phyloP scores from a whole-genome alignment of 2,888 invertebrate genomes.

The Ichneumoninae sp. region DNA sequence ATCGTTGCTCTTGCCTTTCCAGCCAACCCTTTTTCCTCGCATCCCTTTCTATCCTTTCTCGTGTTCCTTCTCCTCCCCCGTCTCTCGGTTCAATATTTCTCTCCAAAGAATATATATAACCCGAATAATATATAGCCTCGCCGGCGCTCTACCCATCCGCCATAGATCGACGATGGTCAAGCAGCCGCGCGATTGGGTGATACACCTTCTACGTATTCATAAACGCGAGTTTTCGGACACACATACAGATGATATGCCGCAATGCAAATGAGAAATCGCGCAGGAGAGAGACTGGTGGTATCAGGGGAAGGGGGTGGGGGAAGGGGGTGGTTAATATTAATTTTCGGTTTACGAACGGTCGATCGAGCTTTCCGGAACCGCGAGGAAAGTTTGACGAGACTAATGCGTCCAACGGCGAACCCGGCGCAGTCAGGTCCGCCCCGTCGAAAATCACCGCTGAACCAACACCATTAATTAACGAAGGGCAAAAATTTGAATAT shows the following conservation, averaged over 20 bases:
- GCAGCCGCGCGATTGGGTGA: slow-evolving; percentile 63
- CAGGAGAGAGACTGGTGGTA: slow-evolving; percentile 10
- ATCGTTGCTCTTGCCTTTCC: slow-evolving; percentile 68
- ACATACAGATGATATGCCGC: slow-evolving; percentile 66
- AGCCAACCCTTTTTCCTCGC: slow-evolving; percentile 56
- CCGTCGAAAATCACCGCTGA: slow-evolving; percentile 40
- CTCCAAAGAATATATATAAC: slow-evolving; percentile 76
- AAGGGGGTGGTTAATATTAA: slow-evolving; percentile 77
- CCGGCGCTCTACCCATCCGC: slow-evolving; percentile 71
- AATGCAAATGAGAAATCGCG: slow-evolving; percentile 78
- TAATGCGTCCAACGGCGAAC: slow-evolving; percentile 46
- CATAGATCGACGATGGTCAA: slow-evolving; percentile 42
- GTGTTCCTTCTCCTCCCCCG: slow-evolving; percentile 40
- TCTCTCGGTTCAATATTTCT: slow-evolving; percentile 81
- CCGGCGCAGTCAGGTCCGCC: not conserved
- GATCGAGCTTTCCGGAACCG: slow-evolving; percentile 70
- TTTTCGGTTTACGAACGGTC: slow-evolving; percentile 74
- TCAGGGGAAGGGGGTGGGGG: not conserved
- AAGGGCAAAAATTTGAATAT: slow-evolving; percentile 20
- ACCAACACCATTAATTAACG: slow-evolving; percentile 40
- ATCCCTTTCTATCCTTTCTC: slow-evolving; percentile 30
- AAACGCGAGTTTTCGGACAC: slow-evolving; percentile 70
- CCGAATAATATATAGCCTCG: slow-evolving; percentile 81
- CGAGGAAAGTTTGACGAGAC: slow-evolving; percentile 51
- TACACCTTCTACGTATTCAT: slow-evolving; percentile 73